phyloP scores from a whole-genome alignment of 2,888 invertebrate genomes.

The Chymomyza procnemis region DNA sequence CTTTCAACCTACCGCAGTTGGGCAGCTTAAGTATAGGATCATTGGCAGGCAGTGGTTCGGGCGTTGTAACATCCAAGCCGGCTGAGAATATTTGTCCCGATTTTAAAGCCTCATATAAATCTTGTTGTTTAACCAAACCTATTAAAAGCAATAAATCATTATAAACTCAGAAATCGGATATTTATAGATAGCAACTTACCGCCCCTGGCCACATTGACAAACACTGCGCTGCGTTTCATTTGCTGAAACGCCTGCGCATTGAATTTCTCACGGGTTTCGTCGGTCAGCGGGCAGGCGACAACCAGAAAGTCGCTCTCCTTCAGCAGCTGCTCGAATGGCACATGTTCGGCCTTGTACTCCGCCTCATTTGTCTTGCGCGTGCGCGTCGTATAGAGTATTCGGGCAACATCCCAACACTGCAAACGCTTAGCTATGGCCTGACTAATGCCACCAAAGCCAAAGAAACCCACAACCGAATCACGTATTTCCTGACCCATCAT shows the following conservation, averaged over 20 bases:
- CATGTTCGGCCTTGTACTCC: slow-evolving; percentile 84
- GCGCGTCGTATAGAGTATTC: slow-evolving; percentile 87
- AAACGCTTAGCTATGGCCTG: slow-evolving; percentile 88
- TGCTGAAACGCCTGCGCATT: slow-evolving; percentile 86
- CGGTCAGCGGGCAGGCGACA: slow-evolving; percentile 87
- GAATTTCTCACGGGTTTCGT: slow-evolving; percentile 89
- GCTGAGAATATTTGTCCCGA: slow-evolving; percentile 88
- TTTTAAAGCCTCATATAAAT: slow-evolving; percentile 87
- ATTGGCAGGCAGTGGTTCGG: slow-evolving; percentile 91
- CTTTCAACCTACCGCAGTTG: slow-evolving; percentile 85
- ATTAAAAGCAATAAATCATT: slow-evolving; percentile 1
- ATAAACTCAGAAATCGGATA: too few species aligned
- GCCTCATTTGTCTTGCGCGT: slow-evolving; percentile 82
- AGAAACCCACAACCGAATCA: slow-evolving; percentile 89
- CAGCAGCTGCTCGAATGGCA: slow-evolving; percentile 85
- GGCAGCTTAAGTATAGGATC: slow-evolving; percentile 87
- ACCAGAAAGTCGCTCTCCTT: slow-evolving; percentile 91
- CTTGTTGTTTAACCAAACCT: slow-evolving; percentile 88
- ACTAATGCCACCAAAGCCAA: slow-evolving; percentile 91
- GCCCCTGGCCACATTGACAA: slow-evolving; percentile 93
- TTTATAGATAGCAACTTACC: slow-evolving; percentile 65
- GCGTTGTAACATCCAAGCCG: slow-evolving; percentile 94
- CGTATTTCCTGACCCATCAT: slow-evolving; percentile 88
- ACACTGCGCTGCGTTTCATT: slow-evolving; percentile 92
- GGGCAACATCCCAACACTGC: slow-evolving; percentile 85